These are phyloP conservation scores for Parauchenoglanis punctatus DNA, from an alignment of 2,797 vertebrate genomes.

Conservation along the genomic window DNA sequence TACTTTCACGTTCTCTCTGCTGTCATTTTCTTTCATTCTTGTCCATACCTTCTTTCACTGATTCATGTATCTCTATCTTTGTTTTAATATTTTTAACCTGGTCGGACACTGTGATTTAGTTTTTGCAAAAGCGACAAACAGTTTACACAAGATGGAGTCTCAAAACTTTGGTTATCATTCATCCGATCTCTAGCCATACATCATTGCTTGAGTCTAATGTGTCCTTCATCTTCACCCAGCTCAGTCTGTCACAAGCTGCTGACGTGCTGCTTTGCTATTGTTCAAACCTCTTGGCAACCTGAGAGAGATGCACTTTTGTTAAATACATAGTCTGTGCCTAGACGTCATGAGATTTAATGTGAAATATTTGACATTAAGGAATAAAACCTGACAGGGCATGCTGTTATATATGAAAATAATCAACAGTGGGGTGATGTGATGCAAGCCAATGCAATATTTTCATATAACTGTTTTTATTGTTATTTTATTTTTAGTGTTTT, in stretches of 20 bases:
- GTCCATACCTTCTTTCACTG: background rate
- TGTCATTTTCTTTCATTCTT: background rate
- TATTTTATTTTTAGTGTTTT: background rate
- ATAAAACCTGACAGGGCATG: background rate
- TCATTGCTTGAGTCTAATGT: slow-evolving; percentile 27
- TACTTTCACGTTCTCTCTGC: background rate
- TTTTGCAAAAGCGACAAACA: background rate
- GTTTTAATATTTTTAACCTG: background rate
- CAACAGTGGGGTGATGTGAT: background rate
- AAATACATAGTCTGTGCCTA: background rate
- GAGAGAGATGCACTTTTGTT: background rate
- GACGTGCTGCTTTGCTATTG: slow-evolving; percentile 25
- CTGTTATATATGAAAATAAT: background rate
- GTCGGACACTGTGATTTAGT: background rate
- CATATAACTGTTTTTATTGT: background rate
- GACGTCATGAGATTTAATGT: background rate
- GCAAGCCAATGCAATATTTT: background rate
- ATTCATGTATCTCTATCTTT: background rate
- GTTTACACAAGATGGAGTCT: background rate
- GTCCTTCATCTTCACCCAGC: slow-evolving; percentile 24
- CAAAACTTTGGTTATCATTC: background rate
- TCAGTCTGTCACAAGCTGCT: slow-evolving; percentile 39
- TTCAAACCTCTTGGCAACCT: slow-evolving; percentile 26
- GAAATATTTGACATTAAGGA: background rate
- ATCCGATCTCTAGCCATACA: slow-evolving; percentile 2